phyloP scores from a whole-genome alignment of 2,113 vertebrate genomes.

The Sisor rabdophorus region DNA sequence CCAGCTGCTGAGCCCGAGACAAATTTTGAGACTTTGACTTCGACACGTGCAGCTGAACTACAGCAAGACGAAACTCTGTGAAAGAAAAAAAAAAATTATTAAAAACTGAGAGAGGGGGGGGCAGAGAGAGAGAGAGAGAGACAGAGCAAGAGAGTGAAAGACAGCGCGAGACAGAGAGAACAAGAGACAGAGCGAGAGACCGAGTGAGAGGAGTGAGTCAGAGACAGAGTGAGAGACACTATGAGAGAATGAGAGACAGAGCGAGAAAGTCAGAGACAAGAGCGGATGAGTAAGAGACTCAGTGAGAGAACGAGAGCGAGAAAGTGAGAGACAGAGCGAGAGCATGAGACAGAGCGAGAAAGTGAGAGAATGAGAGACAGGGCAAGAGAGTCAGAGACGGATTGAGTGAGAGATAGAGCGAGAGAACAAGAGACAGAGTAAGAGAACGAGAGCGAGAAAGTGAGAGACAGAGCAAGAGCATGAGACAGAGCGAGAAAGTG shows the following conservation, averaged over 20 bases:
- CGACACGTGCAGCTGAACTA: slow-evolving; percentile 84
- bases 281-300: not conserved
- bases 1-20: slow-evolving; percentile 70
- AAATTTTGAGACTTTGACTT: slow-evolving; percentile 85
- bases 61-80: slow-evolving; percentile 85
- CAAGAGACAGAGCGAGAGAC: not conserved
- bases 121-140: not conserved
- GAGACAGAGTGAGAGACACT: not conserved
- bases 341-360: not conserved
- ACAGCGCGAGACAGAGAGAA: not conserved
- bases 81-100: not conserved
- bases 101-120: not conserved
- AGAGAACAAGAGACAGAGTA: too few species aligned
- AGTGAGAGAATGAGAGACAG: too few species aligned
- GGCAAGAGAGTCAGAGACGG: too few species aligned
- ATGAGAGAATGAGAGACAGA: too few species aligned
- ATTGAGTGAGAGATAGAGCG: too few species aligned
- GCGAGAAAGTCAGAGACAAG: too few species aligned
- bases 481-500: too few species aligned
- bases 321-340: not conserved
- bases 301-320: not conserved
- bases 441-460: too few species aligned
- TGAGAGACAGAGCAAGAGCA: too few species aligned
- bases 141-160: not conserved
- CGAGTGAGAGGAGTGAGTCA: not conserved